Evolutionary conservation across 2,888 invertebrate genomes (phyloP).

Genomic region (Acronicta aceris): DNA sequence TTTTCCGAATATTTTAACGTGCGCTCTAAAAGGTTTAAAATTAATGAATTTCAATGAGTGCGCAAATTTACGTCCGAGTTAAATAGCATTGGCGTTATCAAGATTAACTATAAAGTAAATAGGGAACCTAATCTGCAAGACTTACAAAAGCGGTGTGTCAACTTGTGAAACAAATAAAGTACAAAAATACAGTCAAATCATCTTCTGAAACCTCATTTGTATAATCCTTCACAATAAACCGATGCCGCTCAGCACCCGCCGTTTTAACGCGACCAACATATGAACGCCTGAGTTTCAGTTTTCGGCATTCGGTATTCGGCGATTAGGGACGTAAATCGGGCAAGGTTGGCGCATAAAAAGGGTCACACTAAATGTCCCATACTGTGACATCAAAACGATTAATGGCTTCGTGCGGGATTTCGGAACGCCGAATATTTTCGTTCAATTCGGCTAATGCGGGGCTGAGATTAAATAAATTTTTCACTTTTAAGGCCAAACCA

Average conservation of each 20-base stretch:
- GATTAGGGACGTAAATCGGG: slow-evolving; percentile 81
- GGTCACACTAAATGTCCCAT: slow-evolving; percentile 89
- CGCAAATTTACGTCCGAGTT: slow-evolving; percentile 30
- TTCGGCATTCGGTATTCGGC: slow-evolving; percentile 73
- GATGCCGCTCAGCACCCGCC: slow-evolving; percentile 65
- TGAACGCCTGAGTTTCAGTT: slow-evolving; percentile 72
- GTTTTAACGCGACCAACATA: slow-evolving; percentile 69
- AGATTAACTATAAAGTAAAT: too few relatives aligned
- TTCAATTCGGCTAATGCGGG: slow-evolving; percentile 80
- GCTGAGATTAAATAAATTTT: slow-evolving; percentile 75
- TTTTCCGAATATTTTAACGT: slow-evolving; percentile 41
- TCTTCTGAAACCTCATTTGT: slow-evolving; percentile 63
- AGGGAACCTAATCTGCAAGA: slow-evolving; percentile 5
- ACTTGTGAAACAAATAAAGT: slow-evolving; percentile 43
- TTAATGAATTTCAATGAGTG: slow-evolving; percentile 41
- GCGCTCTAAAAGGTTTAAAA: slow-evolving; percentile 32
- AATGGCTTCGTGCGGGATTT: slow-evolving; percentile 81
- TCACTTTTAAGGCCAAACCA: slow-evolving; percentile 64
- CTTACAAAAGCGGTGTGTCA: slow-evolving; percentile 19
- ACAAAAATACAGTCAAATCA: slow-evolving; percentile 42
- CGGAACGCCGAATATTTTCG: slow-evolving; percentile 81
- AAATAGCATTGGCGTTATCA: too few relatives aligned
- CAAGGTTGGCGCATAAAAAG: slow-evolving; percentile 82
- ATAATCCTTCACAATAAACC: slow-evolving; percentile 56
- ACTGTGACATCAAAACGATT: slow-evolving; percentile 88